These are phyloP conservation scores for Sminthurinus signatus DNA, from an alignment of 1,140 invertebrate species.

Conservation along the genomic window DNA sequence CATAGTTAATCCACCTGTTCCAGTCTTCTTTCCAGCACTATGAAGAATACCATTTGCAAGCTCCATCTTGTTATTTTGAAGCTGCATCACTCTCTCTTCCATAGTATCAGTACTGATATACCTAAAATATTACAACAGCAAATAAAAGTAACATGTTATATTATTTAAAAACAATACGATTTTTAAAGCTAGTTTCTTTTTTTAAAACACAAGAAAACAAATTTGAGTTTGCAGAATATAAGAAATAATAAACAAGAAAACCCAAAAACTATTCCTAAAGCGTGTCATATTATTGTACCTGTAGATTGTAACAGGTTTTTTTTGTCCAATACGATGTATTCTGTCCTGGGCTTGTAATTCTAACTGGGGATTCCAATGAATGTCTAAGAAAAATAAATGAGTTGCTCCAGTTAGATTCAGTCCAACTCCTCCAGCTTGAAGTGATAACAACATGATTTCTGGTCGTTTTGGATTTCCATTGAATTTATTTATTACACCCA, in stretches of 20 bases:
- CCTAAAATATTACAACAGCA: conserved; percentile 55
- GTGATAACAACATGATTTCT: conserved; percentile 68
- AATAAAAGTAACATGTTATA: no score
- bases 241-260: no score
- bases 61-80: conserved; percentile 73
- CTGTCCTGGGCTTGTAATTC: conserved; percentile 87
- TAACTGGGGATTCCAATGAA: conserved; percentile 93
- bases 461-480: conserved; percentile 25
- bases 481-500: conserved; percentile 17
- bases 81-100: conserved; percentile 68
- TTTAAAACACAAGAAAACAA: no score
- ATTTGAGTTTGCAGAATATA: no score
- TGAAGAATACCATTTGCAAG: conserved; percentile 57
- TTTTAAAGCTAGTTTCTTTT: no score
- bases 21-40: not conserved
- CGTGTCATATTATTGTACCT: no score
- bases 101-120: conserved; percentile 76
- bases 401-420: conserved; percentile 84
- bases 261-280: no score
- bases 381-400: conserved; percentile 79
- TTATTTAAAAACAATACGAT: no score
- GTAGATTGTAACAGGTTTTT: conserved; percentile 70
- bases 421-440: conserved; percentile 84
- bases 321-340: conserved; percentile 83
- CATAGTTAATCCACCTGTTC: not conserved